Evolutionary conservation across 2,888 invertebrate species (phyloP).

Genomic region (Ecliptopera silaceata): DNA sequence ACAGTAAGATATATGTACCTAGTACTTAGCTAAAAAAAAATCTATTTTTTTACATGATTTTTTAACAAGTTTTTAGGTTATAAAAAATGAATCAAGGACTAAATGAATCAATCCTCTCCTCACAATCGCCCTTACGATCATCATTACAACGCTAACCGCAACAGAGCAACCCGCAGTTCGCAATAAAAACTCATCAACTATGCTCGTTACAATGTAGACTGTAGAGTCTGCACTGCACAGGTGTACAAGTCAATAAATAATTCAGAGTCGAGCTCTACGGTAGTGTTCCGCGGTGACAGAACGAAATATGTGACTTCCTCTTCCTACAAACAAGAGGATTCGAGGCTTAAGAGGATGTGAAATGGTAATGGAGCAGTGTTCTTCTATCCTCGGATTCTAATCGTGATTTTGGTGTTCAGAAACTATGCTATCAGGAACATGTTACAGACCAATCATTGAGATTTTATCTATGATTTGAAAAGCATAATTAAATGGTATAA

Average conservation of each 20-base stretch:
- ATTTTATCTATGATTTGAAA: too few relatives aligned
- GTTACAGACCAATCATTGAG: too few relatives aligned
- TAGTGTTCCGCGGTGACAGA: slow-evolving; percentile 2
- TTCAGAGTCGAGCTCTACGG: slow-evolving; percentile 4
- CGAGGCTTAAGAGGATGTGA: not conserved
- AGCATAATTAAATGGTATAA: too few relatives aligned
- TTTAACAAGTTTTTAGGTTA: too few relatives aligned
- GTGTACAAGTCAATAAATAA: slow-evolving; percentile 15
- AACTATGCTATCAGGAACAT: too few relatives aligned
- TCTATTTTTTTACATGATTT: too few relatives aligned
- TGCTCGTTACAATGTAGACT: slow-evolving; percentile 7
- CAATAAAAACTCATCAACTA: slow-evolving; percentile 16
- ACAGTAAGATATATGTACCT: too few relatives aligned
- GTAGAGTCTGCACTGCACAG: slow-evolving; percentile 7
- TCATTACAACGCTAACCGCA: not conserved
- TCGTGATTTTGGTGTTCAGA: not conserved
- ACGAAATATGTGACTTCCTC: not conserved
- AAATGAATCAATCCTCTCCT: too few relatives aligned
- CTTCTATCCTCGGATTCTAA: not conserved
- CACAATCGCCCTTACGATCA: not conserved
- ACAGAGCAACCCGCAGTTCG: not conserved
- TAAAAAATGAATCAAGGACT: too few relatives aligned
- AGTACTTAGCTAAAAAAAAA: too few relatives aligned
- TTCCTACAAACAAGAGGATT: not conserved
- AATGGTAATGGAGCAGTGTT: not conserved